Percentiles rank a stretch among this genome's conserved stretches.
These are phyloP conservation scores for Apomyelois bistriatella DNA, from an alignment of 2,888 invertebrate genomes.

Conservation along the genomic window DNA sequence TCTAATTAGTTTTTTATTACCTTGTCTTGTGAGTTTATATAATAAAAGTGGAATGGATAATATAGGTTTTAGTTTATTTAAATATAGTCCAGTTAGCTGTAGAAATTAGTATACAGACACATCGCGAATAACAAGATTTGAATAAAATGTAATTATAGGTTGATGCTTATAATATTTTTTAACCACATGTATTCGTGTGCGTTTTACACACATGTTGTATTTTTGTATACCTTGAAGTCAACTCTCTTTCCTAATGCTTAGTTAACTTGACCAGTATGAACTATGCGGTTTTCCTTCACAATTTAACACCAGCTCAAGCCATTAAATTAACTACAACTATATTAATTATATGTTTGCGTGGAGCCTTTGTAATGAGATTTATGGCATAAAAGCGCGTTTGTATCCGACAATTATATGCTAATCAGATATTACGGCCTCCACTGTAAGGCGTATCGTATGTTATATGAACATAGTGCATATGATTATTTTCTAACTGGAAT, in stretches of 20 bases:
- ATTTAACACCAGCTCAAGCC: conserved; percentile 13
- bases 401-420: conserved; percentile 69
- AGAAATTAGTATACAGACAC: too few relatives aligned
- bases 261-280: neutral
- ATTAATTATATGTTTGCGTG: conserved; percentile 16
- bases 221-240: neutral
- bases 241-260: neutral
- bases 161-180: too few relatives aligned
- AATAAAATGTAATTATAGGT: too few relatives aligned
- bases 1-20: too few relatives aligned
- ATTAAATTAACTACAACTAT: conserved; percentile 32
- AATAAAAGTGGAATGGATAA: too few relatives aligned
- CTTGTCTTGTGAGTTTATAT: too few relatives aligned
- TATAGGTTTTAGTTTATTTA: too few relatives aligned
- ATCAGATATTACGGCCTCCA: conserved; percentile 29
- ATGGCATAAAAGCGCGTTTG: conserved; percentile 48
- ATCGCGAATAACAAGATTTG: too few relatives aligned
- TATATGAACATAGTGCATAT: neutral
- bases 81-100: too few relatives aligned
- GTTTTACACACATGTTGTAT: too few relatives aligned
- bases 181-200: too few relatives aligned
- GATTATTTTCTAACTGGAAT: neutral
- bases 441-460: neutral
- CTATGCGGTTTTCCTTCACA: conserved; percentile 32
- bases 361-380: conserved; percentile 57